Evolutionary conservation across 2,888 invertebrate species (phyloP).

Genomic region (Leptogaster cylindrica): DNA sequence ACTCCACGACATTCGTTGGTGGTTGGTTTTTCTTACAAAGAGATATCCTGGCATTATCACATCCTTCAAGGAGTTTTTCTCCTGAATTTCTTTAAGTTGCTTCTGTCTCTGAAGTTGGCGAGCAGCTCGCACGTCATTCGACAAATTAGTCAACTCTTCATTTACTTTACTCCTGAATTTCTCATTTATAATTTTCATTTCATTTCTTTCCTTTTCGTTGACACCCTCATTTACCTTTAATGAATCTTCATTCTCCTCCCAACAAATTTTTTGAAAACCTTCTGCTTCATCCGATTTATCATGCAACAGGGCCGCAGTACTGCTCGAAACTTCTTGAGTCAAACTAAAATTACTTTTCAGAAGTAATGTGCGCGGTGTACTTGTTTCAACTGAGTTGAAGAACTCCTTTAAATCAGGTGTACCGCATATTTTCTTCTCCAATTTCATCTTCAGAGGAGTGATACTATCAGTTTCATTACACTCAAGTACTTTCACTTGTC

Average conservation of each 20-base stretch:
- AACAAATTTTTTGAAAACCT: slow-evolving; percentile 8
- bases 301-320: slow-evolving; percentile 56
- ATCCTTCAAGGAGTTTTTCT: neutral
- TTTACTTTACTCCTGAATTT: neutral
- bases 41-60: neutral
- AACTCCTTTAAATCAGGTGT: slow-evolving; percentile 43
- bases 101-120: neutral
- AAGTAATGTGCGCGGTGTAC: slow-evolving; percentile 31
- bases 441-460: slow-evolving; percentile 13
- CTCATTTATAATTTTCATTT: neutral
- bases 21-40: neutral
- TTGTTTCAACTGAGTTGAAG: slow-evolving; percentile 41
- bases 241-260: slow-evolving; percentile 26
- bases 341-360: slow-evolving; percentile 44
- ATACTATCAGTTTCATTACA: slow-evolving; percentile 4
- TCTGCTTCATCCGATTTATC: slow-evolving; percentile 55
- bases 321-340: slow-evolving; percentile 57
- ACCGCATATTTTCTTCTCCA: neutral
- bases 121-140: neutral
- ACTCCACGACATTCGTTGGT: slow-evolving; percentile 15
- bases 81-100: neutral
- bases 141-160: too few relatives aligned
- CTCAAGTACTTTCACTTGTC: neutral
- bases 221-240: slow-evolving; percentile 2
- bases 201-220: neutral